phyloP scores from a whole-genome alignment of 2,113 vertebrate genomes.

The Rhinopomastus cyanomelas region DNA sequence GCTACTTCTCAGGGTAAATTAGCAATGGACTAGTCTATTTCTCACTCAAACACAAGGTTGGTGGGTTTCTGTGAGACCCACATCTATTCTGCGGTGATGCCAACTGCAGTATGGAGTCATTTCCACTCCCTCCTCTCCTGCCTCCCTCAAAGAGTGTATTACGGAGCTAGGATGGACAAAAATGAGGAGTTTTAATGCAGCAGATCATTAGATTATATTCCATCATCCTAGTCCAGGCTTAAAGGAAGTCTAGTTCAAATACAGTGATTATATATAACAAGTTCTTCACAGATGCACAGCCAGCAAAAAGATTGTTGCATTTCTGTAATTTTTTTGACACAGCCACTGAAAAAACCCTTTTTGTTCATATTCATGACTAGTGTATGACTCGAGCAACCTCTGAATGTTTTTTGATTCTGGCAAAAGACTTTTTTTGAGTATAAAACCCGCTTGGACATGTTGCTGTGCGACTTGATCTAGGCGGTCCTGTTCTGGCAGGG shows the following conservation, averaged over 20 bases:
- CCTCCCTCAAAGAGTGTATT: neutral
- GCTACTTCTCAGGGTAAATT: neutral
- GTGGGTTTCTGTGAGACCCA: neutral
- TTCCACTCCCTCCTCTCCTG: neutral
- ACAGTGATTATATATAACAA: neutral
- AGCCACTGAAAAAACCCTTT: neutral
- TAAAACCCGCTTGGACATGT: too few species aligned
- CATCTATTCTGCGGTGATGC: neutral
- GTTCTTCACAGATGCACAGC: conserved; percentile 2
- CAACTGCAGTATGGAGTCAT: neutral
- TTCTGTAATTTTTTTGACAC: neutral
- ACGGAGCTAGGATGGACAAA: neutral
- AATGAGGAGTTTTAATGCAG: neutral
- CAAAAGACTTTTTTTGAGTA: conserved; percentile 11
- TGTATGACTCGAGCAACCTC: conserved; percentile 64
- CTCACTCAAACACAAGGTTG: neutral
- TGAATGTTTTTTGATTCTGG: conserved; percentile 65
- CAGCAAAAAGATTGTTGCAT: neutral
- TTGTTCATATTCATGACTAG: too few species aligned
- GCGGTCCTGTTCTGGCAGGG: too few species aligned
- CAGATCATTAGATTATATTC: neutral
- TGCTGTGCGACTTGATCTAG: too few species aligned
- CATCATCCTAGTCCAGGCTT: neutral
- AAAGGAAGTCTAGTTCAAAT: conserved; percentile 17
- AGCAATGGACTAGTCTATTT: neutral